Evolutionary conservation across 2,113 vertebrate species (phyloP), one percentile per base, ranked within the genome.

Genomic region (Psittacula cyanocephala): DNA sequence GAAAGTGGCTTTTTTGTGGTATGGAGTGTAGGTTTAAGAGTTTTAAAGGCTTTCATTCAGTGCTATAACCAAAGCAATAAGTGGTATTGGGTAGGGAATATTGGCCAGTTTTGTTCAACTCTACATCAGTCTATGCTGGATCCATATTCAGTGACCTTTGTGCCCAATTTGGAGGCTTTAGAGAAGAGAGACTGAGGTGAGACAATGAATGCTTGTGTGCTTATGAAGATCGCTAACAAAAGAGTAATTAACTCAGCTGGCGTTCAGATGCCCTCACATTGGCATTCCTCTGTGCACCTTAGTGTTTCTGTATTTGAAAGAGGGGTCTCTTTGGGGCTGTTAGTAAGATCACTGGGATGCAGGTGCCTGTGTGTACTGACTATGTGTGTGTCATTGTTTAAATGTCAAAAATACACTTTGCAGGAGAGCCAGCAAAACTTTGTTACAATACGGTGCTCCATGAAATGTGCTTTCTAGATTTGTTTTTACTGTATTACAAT

Each of bases 21-120:
- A 82, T 84, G 84, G 82, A 83, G 83, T 86, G 39, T 92, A 85
- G 95, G 92, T 92, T 96, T 88, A 86, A 88, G 78, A 83, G 68
- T 92, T 89, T 96, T 92, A 90, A 95, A 97, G 95, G 96, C 70
- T 81, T 95, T 92, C 67, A 92, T 97, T 95, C 94, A 97, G 75
- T 97, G 97, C 93, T 97, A 97, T 97, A 97, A 98, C 98, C 98
- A 98, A 98, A 98, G 98, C 96, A 98, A 96, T 94, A 94, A 97
- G 95, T 94, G 71, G 84, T 97, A 93, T 97, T 93, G 94, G 96
- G 94, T 96, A 97, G 98, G 97, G 97, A 97, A 97, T 84, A 97
- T 81, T 96, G 98, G 98, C 98, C 98, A 98, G 98, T 98, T 97
- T 95, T 96, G 88, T 97, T 95, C 91, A 93, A 65, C 82, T 97